Conservation (phyloP, 2,888 invertebrate genomes). For the Eurytoma adleriae region DNA sequence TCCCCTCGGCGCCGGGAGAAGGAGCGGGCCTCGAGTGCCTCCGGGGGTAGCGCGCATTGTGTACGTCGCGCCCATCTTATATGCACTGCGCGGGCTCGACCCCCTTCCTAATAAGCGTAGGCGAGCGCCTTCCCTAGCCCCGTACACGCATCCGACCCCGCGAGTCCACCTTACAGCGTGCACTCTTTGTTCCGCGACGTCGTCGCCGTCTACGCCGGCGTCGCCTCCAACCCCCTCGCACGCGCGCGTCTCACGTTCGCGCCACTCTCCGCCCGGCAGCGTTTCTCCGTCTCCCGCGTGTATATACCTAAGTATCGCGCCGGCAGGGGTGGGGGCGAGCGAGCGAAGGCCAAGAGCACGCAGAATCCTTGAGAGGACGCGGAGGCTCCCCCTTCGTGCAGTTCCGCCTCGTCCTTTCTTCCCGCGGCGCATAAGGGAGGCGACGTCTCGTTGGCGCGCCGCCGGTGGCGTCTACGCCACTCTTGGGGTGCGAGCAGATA, state of each 20-base stretch:
- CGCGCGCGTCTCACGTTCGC: not conserved
- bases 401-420: conserved; percentile 46
- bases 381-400: conserved; percentile 54
- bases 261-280: conserved; percentile 60
- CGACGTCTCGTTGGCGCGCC: conserved; percentile 6
- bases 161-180: conserved; percentile 74
- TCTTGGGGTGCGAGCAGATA: conserved; percentile 67
- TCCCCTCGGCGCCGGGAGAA: conserved; percentile 65
- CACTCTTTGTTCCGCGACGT: conserved; percentile 74
- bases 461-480: conserved; percentile 61
- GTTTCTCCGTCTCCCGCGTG: conserved; percentile 57
- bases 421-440: conserved; percentile 26
- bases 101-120: conserved; percentile 50
- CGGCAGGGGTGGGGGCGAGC: not conserved
- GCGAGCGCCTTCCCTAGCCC: conserved; percentile 37
- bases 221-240: not conserved
- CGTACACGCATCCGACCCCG: conserved; percentile 50
- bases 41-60: conserved; percentile 71
- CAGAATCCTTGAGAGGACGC: conserved; percentile 65
- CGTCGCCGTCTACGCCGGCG: conserved; percentile 59
- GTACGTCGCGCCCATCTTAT: conserved; percentile 73
- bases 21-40: conserved; percentile 68
- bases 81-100: conserved; percentile 71
- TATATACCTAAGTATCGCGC: conserved; percentile 55
- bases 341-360: conserved; percentile 58